These are phyloP conservation scores for Protophormia terraenovae DNA, from an alignment of 2,888 invertebrate genomes.

Conservation along the genomic window DNA sequence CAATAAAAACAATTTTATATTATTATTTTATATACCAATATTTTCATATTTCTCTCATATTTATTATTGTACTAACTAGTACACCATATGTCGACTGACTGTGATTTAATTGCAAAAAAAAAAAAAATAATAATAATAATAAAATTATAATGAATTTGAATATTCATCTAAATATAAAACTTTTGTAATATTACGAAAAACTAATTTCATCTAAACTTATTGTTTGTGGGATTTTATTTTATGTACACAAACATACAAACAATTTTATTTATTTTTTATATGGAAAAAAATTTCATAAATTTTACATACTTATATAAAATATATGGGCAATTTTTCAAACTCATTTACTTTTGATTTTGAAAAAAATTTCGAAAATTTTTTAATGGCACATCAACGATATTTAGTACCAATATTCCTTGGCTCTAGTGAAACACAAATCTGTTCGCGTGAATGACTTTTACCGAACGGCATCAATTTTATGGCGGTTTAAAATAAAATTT, in stretches of 20 bases:
- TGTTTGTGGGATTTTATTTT: not conserved
- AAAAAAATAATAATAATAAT: too few relatives aligned
- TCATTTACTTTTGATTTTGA: too few relatives aligned
- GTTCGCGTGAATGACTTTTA: too few relatives aligned
- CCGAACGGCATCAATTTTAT: too few relatives aligned
- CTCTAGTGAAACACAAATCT: too few relatives aligned
- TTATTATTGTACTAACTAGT: not conserved
- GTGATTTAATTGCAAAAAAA: constrained; percentile 54
- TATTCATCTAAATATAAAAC: constrained; percentile 57
- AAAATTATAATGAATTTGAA: constrained; percentile 59
- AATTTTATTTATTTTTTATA: not conserved
- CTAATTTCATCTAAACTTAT: constrained; percentile 57
- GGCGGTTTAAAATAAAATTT: too few relatives aligned
- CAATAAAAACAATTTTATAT: constrained; percentile 12
- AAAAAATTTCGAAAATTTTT: too few relatives aligned
- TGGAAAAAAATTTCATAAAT: too few relatives aligned
- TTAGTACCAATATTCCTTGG: too few relatives aligned
- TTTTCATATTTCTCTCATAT: not conserved
- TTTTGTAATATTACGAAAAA: constrained; percentile 58
- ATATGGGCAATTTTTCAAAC: too few relatives aligned
- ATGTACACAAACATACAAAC: not conserved
- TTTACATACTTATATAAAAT: too few relatives aligned
- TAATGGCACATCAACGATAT: too few relatives aligned
- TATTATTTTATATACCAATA: constrained; percentile 4
- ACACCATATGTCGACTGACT: constrained; percentile 11